A percentile compares a stretch with the other conserved stretches of the same genome.
Conservation (phyloP, 2,113 vertebrate species). For the Probosciger aterrimus region DNA sequence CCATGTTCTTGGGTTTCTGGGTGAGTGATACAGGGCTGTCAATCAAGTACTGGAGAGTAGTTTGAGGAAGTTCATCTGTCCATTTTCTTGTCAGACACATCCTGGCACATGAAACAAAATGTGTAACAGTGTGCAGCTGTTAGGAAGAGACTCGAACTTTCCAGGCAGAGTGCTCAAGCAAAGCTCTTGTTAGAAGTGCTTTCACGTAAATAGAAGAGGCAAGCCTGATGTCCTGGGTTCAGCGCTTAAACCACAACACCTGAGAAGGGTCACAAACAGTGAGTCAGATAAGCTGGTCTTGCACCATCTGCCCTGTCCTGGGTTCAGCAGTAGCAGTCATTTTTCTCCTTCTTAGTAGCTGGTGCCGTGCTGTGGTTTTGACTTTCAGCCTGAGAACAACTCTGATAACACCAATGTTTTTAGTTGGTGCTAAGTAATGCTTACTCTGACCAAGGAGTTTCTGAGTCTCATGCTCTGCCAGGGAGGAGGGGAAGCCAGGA, state of each 20-base stretch:
- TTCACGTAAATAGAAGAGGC: neutral
- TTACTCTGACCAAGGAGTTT: too few relatives aligned
- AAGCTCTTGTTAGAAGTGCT: neutral
- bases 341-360: too few relatives aligned
- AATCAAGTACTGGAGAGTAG: neutral
- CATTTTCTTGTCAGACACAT: neutral
- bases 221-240: neutral
- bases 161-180: neutral
- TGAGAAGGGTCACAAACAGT: neutral
- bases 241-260: neutral
- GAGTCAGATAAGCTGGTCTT: neutral
- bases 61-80: neutral
- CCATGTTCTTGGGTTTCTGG: neutral
- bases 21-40: neutral
- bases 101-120: neutral
- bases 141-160: rapidly evolving
- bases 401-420: too few relatives aligned
- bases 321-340: too few relatives aligned
- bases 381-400: too few relatives aligned
- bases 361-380: too few relatives aligned
- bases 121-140: neutral
- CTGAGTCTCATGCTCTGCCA: too few relatives aligned
- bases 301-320: neutral
- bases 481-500: too few relatives aligned
- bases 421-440: too few relatives aligned